phyloP scores from a whole-genome alignment of 2,113 vertebrate genomes.

The Cyanocitta stelleri region DNA sequence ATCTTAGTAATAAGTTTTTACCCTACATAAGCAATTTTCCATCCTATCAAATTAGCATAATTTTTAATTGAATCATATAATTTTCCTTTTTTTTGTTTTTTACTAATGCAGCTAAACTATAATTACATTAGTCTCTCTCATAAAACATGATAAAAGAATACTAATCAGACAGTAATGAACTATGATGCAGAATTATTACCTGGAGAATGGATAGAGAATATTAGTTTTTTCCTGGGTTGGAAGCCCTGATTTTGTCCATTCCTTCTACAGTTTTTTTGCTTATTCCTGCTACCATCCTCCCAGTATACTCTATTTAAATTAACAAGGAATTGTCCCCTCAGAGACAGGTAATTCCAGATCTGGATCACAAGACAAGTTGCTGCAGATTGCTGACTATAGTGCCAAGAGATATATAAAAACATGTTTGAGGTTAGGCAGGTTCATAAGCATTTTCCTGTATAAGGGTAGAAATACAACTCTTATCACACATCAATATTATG shows the following conservation, averaged over 20 bases:
- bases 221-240: not conserved
- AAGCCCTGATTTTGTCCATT: not conserved
- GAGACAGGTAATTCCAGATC: not conserved
- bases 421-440: not conserved
- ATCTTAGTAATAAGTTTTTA: not conserved
- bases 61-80: conserved; percentile 46
- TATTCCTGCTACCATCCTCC: not conserved
- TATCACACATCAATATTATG: not conserved
- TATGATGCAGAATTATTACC: not conserved
- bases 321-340: not conserved
- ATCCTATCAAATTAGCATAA: conserved; percentile 31
- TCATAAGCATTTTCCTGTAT: not conserved
- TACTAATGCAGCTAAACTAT: conserved; percentile 3
- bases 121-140: conserved; percentile 25
- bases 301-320: not conserved
- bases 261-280: not conserved
- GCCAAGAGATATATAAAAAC: not conserved
- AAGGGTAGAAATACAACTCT: not conserved
- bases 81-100: not conserved
- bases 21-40: not conserved
- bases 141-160: conserved; percentile 11
- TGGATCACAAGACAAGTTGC: not conserved
- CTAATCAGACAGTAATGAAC: conserved; percentile 17
- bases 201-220: not conserved
- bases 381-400: not conserved